A percentile compares a stretch with the other conserved stretches of the same genome.
phyloP scores from a whole-genome alignment of 2,113 vertebrate species.

The Percopsis transmontana region DNA sequence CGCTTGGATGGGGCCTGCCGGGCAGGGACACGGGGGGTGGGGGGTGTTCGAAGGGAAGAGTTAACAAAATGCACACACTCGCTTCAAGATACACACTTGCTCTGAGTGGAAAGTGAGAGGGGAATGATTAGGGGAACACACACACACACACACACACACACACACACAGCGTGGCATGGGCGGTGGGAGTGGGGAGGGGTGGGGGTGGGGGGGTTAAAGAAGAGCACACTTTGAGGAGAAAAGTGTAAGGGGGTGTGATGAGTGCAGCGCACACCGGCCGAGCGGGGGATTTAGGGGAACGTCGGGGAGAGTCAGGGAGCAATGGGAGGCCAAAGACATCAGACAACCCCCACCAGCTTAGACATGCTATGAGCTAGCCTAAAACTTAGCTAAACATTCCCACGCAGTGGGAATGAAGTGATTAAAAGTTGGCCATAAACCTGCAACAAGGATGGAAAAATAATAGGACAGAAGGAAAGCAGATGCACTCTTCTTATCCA shows the following conservation, averaged over 20 bases:
- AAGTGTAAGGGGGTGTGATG: neutral
- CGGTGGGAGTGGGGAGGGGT: neutral
- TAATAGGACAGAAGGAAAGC: slow-evolving; percentile 27
- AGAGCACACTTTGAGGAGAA: neutral
- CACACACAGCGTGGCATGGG: slow-evolving; percentile 13
- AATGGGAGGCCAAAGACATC: slow-evolving; percentile 58
- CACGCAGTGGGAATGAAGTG: slow-evolving; percentile 44
- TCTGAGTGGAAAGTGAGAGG: slow-evolving; percentile 55
- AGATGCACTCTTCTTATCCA: slow-evolving; percentile 20
- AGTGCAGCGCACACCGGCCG: neutral
- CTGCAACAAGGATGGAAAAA: slow-evolving; percentile 32
- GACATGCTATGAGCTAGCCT: slow-evolving; percentile 60
- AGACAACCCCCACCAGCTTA: slow-evolving; percentile 28
- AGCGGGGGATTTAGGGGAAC: slow-evolving; percentile 16
- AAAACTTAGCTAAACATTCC: slow-evolving; percentile 58
- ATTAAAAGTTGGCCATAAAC: slow-evolving; percentile 57
- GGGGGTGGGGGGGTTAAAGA: neutral
- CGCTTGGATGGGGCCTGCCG: slow-evolving; percentile 73
- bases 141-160: slow-evolving; percentile 37
- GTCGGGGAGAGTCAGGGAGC: slow-evolving; percentile 40
- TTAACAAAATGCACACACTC: slow-evolving; percentile 48
- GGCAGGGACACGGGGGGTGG: slow-evolving; percentile 52
- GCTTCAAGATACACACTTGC: slow-evolving; percentile 21
- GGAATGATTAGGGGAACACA: slow-evolving; percentile 59
- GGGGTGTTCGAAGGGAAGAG: slow-evolving; percentile 56